A percentile compares a stretch with the other conserved stretches of the same genome.
Evolutionary conservation across 2,888 invertebrate genomes (phyloP).

Genomic region (Mesorhabditis spiculigera): DNA sequence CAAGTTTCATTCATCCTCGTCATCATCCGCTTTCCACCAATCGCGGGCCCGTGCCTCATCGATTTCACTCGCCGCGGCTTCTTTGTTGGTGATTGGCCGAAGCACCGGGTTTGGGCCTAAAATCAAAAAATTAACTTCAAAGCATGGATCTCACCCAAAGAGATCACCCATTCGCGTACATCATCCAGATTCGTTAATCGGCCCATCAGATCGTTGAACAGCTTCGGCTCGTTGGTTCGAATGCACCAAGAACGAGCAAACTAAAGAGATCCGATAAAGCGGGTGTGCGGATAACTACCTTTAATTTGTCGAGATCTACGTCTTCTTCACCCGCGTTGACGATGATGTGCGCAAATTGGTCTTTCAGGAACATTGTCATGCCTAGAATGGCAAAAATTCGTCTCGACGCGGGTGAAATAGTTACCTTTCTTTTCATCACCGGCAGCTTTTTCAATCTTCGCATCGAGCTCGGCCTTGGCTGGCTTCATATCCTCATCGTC

Average conservation of each 20-base stretch:
- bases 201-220: not conserved
- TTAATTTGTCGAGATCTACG: not conserved
- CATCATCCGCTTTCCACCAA: not conserved
- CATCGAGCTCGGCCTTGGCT: constrained; percentile 1
- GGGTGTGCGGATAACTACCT: not conserved
- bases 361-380: not conserved
- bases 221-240: constrained; percentile 2
- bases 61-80: not conserved
- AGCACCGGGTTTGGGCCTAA: not conserved
- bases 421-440: constrained; percentile 6
- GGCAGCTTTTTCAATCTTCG: not conserved
- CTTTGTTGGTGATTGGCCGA: not conserved
- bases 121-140: not conserved
- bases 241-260: constrained; percentile 5
- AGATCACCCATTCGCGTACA: not conserved
- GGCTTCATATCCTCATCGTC: not conserved
- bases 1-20: not conserved
- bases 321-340: not conserved
- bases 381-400: not conserved
- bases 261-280: not conserved
- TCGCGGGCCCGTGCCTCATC: not conserved
- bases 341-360: constrained; percentile 4
- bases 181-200: not conserved
- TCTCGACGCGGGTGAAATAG: not conserved
- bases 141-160: not conserved